Base-by-base conservation (phyloP, 2,113 vertebrate genomes). In the Mastomys natalensis region DNA sequence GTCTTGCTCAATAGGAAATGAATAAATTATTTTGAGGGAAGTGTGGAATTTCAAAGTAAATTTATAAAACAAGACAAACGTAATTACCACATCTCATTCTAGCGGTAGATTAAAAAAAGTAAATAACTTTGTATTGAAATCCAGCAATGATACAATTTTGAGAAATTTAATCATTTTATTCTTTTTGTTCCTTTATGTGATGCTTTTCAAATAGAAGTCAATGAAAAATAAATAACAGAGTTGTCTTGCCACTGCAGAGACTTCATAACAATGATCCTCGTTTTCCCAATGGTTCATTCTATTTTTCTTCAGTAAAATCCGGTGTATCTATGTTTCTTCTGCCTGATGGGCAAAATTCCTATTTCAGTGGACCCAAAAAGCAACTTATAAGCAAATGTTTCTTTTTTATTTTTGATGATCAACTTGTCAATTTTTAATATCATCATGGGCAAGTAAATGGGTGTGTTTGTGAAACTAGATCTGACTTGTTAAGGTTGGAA, bases 21-120 rank as follows among this genome's bases (percentile, higher is more conserved):
- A 93, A 70, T 53, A 93, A 40, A 31, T 6, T 66, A 9, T 78
- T 96, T 95, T 87, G 66, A 86, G 45, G 12, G 40, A 73, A 93
- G 66, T 77, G 53, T 55, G 1, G 0, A 84, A 51, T 53, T 93
- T 95, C 34, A 90, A 40, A 34, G 4, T 85, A 53, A 92, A 93
- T 77, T 3, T 9, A 4, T 31, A 66, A 26, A 37, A 24, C 62
- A 91, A 26, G n/a, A 87, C 53, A 93, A 87, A 66, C 45, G 2
- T 34, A 84, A 74, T 31, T 24, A 37, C 2, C 3, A 82, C 80
- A 70, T 51, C 90, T 24, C 13, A 68, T 68, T 45, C 40, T 90
- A 8, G 8, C 73, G 51, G 3, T 66, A 81, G 16, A 81, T 60
- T 64, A 26, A 58, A 58, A 60, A 73, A 66, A 68, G 53, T 64